phyloP scores from a whole-genome alignment of 2,888 invertebrate species.

The Lepidonotus clava region DNA sequence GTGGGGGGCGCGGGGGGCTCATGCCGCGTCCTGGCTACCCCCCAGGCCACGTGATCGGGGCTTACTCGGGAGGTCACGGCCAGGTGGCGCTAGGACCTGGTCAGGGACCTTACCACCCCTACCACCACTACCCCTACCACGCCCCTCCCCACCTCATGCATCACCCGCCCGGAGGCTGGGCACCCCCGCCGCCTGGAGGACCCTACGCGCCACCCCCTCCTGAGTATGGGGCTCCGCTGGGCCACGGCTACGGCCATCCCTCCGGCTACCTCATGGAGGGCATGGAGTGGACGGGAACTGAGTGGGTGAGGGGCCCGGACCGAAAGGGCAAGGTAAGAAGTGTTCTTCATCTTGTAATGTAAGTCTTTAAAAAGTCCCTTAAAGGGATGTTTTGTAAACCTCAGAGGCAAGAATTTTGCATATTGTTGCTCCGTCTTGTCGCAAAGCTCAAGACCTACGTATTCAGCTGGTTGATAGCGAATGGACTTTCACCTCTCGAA shows the following conservation, averaged over 20 bases:
- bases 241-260: constrained; percentile 19
- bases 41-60: not conserved
- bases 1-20: not conserved
- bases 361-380: too few relatives aligned
- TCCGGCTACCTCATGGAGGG: constrained; percentile 7
- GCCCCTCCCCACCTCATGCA: not conserved
- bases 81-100: not conserved
- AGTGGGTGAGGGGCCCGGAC: not conserved
- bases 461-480: not conserved
- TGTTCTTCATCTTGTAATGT: not conserved
- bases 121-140: constrained; percentile 20
- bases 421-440: not conserved
- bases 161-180: not conserved
- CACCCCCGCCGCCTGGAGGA: not conserved
- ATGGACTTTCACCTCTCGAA: not conserved
- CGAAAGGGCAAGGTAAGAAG: constrained; percentile 8
- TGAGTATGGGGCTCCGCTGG: not conserved
- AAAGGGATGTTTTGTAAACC: constrained; percentile 2
- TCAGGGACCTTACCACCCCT: not conserved
- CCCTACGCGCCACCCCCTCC: constrained; percentile 18
- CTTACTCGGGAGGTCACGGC: not conserved
- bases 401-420: not conserved
- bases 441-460: not conserved
- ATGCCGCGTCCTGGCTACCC: not conserved
- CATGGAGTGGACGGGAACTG: constrained; percentile 26